Evolutionary conservation across 2,797 vertebrate species (phyloP).

Genomic region (Zalophus californianus): DNA sequence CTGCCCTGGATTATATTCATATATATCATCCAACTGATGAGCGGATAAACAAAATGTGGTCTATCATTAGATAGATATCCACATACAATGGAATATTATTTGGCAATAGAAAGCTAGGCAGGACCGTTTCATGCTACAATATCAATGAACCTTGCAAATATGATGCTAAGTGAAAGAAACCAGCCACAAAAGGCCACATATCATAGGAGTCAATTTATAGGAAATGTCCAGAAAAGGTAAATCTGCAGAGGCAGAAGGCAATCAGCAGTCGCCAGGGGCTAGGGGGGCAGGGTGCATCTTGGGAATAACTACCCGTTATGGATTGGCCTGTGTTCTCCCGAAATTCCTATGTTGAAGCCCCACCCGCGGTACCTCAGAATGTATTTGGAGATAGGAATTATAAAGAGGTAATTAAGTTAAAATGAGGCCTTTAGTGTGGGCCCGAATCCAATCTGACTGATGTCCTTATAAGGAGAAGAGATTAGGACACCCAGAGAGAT

Average conservation of each 20-base stretch:
- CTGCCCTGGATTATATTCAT: no score
- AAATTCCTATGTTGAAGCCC: background rate
- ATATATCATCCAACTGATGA: background rate
- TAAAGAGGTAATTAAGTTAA: background rate
- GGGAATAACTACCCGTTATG: background rate
- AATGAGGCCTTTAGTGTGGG: background rate
- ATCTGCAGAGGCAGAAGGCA: background rate
- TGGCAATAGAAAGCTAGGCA: background rate
- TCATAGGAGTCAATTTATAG: background rate
- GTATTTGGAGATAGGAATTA: background rate
- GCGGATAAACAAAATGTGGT: background rate
- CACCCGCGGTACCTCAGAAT: background rate
- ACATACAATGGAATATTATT: background rate
- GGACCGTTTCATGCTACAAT: background rate
- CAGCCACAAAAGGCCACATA: background rate
- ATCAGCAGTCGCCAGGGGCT: background rate
- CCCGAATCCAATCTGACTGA: background rate
- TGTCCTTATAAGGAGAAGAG: background rate
- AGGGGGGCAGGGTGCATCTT: background rate
- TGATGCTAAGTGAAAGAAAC: background rate
- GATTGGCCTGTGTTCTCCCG: background rate
- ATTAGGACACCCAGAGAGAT: background rate
- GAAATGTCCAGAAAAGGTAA: background rate
- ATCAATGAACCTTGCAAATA: background rate
- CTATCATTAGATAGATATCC: background rate